These are phyloP conservation scores for Stichodactyla helianthus DNA, from an alignment of 64 coral and sea anemone genomes.

Conservation along the genomic window DNA sequence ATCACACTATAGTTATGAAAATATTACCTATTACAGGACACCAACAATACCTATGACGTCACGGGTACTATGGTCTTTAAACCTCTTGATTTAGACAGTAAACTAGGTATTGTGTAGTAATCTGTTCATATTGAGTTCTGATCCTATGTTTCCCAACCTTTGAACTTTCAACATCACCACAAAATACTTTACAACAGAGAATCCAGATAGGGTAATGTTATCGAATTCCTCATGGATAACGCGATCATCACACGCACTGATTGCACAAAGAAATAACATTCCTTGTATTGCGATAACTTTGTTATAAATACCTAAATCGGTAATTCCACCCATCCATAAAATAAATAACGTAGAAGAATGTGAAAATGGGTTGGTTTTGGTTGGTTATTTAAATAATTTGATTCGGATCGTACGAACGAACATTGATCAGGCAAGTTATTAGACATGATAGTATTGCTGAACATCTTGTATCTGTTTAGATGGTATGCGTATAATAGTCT, in stretches of 20 bases:
- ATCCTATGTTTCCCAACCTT: neutral
- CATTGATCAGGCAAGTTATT: too few species aligned
- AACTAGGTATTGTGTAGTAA: neutral
- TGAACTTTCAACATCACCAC: neutral
- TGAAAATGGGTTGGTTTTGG: neutral
- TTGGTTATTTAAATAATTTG: neutral
- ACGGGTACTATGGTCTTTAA: neutral
- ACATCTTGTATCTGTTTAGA: neutral
- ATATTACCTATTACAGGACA: neutral
- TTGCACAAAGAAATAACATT: neutral
- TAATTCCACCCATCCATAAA: neutral
- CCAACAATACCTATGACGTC: neutral
- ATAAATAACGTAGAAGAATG: neutral
- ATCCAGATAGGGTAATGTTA: neutral
- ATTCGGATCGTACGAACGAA: neutral
- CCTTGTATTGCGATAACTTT: neutral
- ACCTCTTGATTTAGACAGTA: neutral
- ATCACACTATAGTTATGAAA: neutral
- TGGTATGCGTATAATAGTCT: neutral
- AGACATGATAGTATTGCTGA: neutral
- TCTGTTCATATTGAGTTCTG: neutral
- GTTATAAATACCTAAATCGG: slow-evolving; percentile 9
- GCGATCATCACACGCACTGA: neutral
- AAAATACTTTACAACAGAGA: neutral
- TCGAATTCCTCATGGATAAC: neutral